Conservation (phyloP, 2,113 vertebrate species). For the Falco punctatus region DNA sequence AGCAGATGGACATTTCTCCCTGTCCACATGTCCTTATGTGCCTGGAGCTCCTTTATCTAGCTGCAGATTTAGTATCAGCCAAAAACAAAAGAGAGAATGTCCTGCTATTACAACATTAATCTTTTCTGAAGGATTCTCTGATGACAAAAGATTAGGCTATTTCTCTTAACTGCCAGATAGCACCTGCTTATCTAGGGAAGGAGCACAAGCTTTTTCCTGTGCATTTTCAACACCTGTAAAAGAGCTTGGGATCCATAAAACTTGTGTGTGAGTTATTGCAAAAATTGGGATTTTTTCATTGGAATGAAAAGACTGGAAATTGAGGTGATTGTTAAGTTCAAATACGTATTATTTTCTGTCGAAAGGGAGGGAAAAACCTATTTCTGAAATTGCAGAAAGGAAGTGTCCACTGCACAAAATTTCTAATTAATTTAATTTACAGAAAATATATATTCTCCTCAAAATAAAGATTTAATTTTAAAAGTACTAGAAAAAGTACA, state of each 20-base stretch:
- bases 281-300: not conserved
- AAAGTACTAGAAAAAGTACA: not conserved
- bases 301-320: not conserved
- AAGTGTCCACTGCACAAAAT: not conserved
- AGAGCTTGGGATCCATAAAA: not conserved
- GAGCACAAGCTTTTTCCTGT: not conserved
- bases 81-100: not conserved
- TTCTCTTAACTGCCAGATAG: not conserved
- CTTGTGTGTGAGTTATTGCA: not conserved
- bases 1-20: conserved; percentile 45
- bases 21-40: conserved; percentile 9
- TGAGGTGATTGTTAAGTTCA: not conserved
- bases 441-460: not conserved
- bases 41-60: not conserved
- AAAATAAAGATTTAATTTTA: not conserved
- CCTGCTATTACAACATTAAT: not conserved
- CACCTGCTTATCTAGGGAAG: not conserved
- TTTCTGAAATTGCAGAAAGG: not conserved
- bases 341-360: not conserved
- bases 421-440: not conserved
- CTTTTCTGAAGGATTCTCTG: conserved; percentile 13
- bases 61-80: not conserved
- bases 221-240: not conserved
- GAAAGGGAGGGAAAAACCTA: not conserved
- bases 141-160: conserved; percentile 16